phyloP scores from a whole-genome alignment of 2,797 vertebrate genomes.

The Oceanodroma leucorhoa region DNA sequence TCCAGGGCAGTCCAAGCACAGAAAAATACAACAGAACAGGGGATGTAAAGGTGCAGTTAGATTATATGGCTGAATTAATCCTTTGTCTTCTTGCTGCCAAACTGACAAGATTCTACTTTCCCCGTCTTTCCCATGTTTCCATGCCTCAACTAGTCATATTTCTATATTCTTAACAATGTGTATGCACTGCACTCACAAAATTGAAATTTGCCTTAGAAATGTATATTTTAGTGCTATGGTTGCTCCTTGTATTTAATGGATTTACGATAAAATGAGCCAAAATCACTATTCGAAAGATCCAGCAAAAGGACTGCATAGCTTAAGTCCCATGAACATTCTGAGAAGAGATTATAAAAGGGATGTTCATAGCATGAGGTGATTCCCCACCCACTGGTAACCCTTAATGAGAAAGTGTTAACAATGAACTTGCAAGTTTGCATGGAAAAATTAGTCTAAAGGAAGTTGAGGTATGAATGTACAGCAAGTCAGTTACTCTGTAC shows the following conservation, averaged over 20 bases:
- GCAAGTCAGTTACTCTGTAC: background rate
- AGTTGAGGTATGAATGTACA: background rate
- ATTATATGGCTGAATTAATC: background rate
- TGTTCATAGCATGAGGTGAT: background rate
- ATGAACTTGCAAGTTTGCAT: background rate
- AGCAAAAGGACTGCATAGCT: background rate
- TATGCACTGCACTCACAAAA: accelerated
- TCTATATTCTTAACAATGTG: background rate
- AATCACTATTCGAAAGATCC: background rate
- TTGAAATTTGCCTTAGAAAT: background rate
- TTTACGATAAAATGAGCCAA: background rate
- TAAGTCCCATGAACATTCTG: background rate
- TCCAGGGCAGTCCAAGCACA: background rate
- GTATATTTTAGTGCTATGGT: background rate
- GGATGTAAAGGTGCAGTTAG: background rate
- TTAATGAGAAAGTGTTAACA: background rate
- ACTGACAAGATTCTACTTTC: background rate
- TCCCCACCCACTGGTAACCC: background rate
- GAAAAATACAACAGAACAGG: background rate
- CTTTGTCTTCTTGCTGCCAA: background rate
- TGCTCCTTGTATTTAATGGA: background rate
- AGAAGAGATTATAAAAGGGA: background rate
- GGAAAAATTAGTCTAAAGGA: background rate
- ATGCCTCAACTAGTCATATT: background rate
- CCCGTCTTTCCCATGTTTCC: background rate